These are phyloP conservation scores for Nephrotoma appendiculata DNA, from an alignment of 2,888 invertebrate genomes.

Conservation along the genomic window DNA sequence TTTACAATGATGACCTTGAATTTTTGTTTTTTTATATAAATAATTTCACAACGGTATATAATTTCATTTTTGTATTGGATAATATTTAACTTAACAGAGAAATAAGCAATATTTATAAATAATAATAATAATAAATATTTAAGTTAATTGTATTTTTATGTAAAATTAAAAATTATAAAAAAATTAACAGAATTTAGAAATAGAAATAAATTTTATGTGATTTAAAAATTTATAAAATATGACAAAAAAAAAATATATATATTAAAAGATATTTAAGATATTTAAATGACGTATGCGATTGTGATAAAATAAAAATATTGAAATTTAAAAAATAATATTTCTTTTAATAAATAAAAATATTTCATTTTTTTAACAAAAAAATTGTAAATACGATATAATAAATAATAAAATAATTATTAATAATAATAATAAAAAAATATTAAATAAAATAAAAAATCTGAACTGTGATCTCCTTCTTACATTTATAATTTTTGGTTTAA, in stretches of 20 bases:
- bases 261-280: not conserved
- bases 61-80: not conserved
- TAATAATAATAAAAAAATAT: not conserved
- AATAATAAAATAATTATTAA: not conserved
- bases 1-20: not conserved
- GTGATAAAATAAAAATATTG: not conserved
- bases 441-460: not conserved
- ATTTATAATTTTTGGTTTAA: not conserved
- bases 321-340: not conserved
- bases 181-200: not conserved
- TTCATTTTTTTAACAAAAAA: not conserved
- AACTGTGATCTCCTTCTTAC: not conserved
- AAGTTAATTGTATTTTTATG: not conserved
- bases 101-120: not conserved
- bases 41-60: too few relatives aligned
- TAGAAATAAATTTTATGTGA: not conserved
- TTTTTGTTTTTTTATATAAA: not conserved
- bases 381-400: not conserved
- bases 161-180: not conserved
- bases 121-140: not conserved
- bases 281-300: not conserved
- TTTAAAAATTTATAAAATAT: not conserved
- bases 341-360: not conserved
- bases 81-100: not conserved
- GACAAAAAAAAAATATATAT: not conserved